Conservation (phyloP, 2,888 invertebrate species). For the Exocentrus adspersus region DNA sequence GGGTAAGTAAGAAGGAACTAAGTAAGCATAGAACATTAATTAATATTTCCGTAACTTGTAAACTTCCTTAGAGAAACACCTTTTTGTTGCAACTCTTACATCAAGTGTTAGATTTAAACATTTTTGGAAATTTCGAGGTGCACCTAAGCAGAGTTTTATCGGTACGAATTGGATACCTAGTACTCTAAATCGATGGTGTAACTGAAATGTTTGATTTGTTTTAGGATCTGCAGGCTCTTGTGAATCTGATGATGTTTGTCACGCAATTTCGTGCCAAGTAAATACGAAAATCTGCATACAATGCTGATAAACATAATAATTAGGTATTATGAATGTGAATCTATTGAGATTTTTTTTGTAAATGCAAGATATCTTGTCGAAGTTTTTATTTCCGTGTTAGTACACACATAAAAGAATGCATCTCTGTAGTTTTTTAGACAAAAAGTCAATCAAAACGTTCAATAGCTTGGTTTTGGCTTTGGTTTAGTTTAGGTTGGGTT, state of each 20-base stretch:
- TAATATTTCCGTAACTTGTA: neutral
- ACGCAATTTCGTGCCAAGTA: neutral
- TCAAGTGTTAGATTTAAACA: neutral
- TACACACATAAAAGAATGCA: too few species aligned
- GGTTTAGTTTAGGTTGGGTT: too few species aligned
- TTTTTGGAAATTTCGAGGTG: neutral
- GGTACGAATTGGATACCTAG: neutral
- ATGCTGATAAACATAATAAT: too few species aligned
- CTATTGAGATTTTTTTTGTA: too few species aligned
- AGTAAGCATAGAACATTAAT: neutral
- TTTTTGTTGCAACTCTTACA: slow-evolving; percentile 4
- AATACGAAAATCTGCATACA: too few species aligned
- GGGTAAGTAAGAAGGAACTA: neutral
- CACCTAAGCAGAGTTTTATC: slow-evolving; percentile 4
- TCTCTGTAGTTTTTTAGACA: too few species aligned
- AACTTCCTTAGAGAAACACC: slow-evolving; percentile 2
- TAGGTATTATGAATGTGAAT: too few species aligned
- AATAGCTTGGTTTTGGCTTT: too few species aligned
- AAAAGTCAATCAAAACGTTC: too few species aligned
- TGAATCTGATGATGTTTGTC: slow-evolving; percentile 1
- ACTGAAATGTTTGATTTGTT: neutral
- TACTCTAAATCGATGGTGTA: neutral
- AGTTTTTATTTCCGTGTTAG: too few species aligned
- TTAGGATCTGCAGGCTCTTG: neutral
- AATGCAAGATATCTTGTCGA: too few species aligned